phyloP scores from a whole-genome alignment of 92 coral and sea anemone species.

The Metridium senile region DNA sequence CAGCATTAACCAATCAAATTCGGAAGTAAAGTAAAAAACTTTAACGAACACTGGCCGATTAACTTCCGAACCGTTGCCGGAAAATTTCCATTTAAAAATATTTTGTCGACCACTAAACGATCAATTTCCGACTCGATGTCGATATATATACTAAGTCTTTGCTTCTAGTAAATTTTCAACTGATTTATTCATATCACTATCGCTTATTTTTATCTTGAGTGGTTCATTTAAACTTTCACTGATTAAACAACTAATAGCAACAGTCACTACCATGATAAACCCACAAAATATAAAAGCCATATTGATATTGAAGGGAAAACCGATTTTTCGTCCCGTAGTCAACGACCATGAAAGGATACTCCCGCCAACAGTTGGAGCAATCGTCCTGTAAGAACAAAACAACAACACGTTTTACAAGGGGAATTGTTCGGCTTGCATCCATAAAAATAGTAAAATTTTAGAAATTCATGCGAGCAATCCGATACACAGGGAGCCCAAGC shows the following conservation, averaged over 20 bases:
- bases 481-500: no score
- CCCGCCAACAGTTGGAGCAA: conserved; percentile 72
- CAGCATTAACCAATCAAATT: no score
- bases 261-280: conserved; percentile 37
- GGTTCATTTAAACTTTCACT: conserved; percentile 22
- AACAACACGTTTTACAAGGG: no score
- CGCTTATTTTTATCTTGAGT: background rate
- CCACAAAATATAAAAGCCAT: conserved; percentile 64
- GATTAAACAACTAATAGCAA: conserved; percentile 55
- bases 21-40: no score
- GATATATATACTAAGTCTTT: background rate
- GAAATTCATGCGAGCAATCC: no score
- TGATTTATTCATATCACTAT: background rate
- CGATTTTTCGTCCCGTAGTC: conserved; percentile 65
- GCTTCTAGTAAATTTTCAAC: conserved; percentile 18
- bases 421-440: no score
- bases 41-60: no score
- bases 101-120: no score
- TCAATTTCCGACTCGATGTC: no score
- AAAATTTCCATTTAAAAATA: no score
- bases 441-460: no score
- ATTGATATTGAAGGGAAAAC: conserved; percentile 81
- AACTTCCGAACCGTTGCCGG: no score
- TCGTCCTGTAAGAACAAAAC: conserved; percentile 48
- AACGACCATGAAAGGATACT: conserved; percentile 92